Percentiles rank a stretch among this genome's conserved stretches.
Conservation (phyloP, 2,888 invertebrate genomes). For the Serripes groenlandicus region DNA sequence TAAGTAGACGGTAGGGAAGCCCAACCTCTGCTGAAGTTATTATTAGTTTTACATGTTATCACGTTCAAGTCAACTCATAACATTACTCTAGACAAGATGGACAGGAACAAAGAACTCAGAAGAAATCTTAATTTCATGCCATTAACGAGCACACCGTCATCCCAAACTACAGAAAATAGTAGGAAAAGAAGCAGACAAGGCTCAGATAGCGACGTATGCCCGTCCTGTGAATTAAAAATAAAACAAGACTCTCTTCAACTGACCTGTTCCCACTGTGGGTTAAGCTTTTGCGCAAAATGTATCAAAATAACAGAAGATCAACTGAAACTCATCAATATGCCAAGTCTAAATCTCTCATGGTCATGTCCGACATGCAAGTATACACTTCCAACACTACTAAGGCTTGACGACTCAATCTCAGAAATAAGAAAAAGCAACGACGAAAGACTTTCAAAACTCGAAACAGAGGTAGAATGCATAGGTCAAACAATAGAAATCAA, state of each 20-base stretch:
- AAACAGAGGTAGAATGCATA: background rate
- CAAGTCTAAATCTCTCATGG: background rate
- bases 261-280: background rate
- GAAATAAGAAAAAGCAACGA: background rate
- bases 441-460: background rate
- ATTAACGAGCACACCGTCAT: background rate
- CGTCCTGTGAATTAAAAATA: background rate
- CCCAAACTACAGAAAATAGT: background rate
- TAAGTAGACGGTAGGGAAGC: background rate
- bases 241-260: background rate
- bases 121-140: background rate
- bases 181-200: background rate
- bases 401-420: background rate
- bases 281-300: background rate
- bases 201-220: background rate
- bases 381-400: background rate
- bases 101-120: background rate
- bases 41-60: background rate
- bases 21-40: background rate
- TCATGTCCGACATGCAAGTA: conserved; percentile 1
- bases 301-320: background rate
- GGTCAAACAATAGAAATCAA: background rate
- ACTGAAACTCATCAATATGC: background rate
- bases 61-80: background rate
- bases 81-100: background rate